phyloP scores from a whole-genome alignment of 2,113 vertebrate genomes.

The Python bivittatus region DNA sequence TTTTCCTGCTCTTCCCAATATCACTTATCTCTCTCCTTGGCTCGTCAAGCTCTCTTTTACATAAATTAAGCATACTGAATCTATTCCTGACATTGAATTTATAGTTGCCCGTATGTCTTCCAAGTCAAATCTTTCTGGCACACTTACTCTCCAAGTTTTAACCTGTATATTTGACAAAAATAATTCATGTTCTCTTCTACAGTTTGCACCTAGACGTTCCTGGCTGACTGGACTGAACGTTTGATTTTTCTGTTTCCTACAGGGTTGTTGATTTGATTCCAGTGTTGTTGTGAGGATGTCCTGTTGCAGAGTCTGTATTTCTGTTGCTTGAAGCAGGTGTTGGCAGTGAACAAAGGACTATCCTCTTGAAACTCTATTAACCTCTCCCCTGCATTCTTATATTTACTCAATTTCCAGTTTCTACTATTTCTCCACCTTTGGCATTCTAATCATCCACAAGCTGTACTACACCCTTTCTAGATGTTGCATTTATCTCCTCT shows the following conservation, averaged over 20 bases:
- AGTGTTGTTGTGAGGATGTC: too few relatives aligned
- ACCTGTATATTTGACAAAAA: neutral
- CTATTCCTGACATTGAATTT: neutral
- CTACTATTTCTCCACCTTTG: neutral
- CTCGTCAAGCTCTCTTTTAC: neutral
- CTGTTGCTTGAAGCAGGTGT: neutral
- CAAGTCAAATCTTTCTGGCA: neutral
- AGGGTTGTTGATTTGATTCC: neutral
- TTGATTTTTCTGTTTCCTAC: neutral
- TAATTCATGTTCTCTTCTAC: neutral
- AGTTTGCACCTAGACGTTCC: neutral
- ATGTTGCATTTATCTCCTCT: neutral
- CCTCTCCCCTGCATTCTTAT: neutral
- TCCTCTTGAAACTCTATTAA: neutral
- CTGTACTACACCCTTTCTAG: neutral
- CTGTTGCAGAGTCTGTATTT: neutral
- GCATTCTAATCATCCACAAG: neutral
- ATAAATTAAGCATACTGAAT: neutral
- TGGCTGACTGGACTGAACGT: neutral
- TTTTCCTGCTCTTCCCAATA: neutral
- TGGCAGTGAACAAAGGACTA: neutral
- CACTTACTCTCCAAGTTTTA: too few relatives aligned
- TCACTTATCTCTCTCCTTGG: neutral
- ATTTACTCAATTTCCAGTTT: neutral
- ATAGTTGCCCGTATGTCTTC: neutral